Percentiles rank a stretch among this genome's conserved stretches.
phyloP scores from a whole-genome alignment of 2,797 vertebrate species.

The Poeciliopsis gracilis region DNA sequence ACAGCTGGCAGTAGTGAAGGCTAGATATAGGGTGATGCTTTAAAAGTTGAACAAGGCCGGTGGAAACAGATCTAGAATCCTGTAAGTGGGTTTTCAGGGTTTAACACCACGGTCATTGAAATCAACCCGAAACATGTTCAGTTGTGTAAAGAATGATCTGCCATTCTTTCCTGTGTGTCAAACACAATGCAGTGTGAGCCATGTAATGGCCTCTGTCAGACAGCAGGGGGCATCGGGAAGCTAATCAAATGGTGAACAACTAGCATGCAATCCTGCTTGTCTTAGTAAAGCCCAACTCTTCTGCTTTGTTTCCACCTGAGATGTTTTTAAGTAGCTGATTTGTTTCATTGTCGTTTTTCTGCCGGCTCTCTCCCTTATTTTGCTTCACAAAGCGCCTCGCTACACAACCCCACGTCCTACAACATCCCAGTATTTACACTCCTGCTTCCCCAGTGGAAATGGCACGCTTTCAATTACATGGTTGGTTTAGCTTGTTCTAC shows the following conservation, averaged over 20 bases:
- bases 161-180: conserved; percentile 62
- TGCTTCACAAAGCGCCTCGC: conserved; percentile 67
- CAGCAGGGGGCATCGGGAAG: conserved; percentile 34
- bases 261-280: conserved; percentile 44
- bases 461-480: conserved; percentile 86
- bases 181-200: conserved; percentile 49
- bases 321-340: conserved; percentile 74
- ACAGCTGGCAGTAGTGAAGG: background rate
- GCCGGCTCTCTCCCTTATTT: conserved; percentile 49
- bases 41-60: background rate
- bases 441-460: conserved; percentile 60
- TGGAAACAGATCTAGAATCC: background rate
- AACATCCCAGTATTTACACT: conserved; percentile 42
- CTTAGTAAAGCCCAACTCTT: conserved; percentile 35
- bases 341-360: conserved; percentile 72
- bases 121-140: background rate
- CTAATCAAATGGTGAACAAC: conserved; percentile 60
- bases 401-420: conserved; percentile 3
- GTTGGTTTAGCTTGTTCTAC: conserved; percentile 82
- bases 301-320: conserved; percentile 60
- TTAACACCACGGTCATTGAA: conserved; percentile 10
- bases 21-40: background rate
- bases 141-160: conserved; percentile 29
- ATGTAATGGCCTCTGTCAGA: conserved; percentile 57
- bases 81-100: background rate